Percentiles rank a stretch among this genome's conserved stretches.
These are phyloP conservation scores for Colostygia pectinataria DNA, from an alignment of 2,888 invertebrate species.

Conservation along the genomic window DNA sequence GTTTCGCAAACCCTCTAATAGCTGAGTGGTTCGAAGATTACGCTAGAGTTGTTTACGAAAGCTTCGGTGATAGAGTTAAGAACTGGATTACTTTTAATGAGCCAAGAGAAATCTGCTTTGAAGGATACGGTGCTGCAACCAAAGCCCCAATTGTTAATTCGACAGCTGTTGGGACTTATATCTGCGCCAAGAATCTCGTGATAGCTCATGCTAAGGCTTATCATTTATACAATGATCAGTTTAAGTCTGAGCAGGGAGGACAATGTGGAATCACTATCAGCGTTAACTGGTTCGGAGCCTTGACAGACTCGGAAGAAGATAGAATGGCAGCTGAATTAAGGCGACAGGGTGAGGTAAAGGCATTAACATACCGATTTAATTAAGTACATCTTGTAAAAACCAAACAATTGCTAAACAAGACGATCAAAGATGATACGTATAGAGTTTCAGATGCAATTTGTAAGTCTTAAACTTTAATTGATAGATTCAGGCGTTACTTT, in stretches of 20 bases:
- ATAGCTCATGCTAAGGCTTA: slow-evolving; percentile 80
- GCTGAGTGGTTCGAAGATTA: slow-evolving; percentile 76
- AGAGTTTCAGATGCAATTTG: too few relatives aligned
- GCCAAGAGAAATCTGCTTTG: slow-evolving; percentile 63
- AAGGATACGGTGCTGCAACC: slow-evolving; percentile 66
- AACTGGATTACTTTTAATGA: slow-evolving; percentile 84
- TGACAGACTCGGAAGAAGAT: slow-evolving; percentile 59
- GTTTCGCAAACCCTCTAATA: slow-evolving; percentile 68
- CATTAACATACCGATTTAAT: too few relatives aligned
- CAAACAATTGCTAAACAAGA: too few relatives aligned
- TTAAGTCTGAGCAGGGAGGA: slow-evolving; percentile 50
- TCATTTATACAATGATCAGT: slow-evolving; percentile 61
- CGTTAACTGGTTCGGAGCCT: slow-evolving; percentile 48
- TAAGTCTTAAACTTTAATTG: too few relatives aligned
- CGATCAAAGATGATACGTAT: too few relatives aligned
- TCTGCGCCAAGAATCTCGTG: slow-evolving; percentile 75
- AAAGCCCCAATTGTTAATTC: slow-evolving; percentile 60
- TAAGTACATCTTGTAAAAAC: too few relatives aligned
- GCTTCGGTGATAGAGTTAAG: slow-evolving; percentile 77
- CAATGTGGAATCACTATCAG: slow-evolving; percentile 53
- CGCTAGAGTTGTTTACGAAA: slow-evolving; percentile 63
- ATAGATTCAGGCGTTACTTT: too few relatives aligned
- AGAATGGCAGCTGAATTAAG: slow-evolving; percentile 56
- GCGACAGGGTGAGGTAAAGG: slow-evolving; percentile 48
- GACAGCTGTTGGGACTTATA: slow-evolving; percentile 71